These are phyloP conservation scores for Alces alces DNA, from an alignment of 2,113 vertebrate genomes.

Conservation along the genomic window DNA sequence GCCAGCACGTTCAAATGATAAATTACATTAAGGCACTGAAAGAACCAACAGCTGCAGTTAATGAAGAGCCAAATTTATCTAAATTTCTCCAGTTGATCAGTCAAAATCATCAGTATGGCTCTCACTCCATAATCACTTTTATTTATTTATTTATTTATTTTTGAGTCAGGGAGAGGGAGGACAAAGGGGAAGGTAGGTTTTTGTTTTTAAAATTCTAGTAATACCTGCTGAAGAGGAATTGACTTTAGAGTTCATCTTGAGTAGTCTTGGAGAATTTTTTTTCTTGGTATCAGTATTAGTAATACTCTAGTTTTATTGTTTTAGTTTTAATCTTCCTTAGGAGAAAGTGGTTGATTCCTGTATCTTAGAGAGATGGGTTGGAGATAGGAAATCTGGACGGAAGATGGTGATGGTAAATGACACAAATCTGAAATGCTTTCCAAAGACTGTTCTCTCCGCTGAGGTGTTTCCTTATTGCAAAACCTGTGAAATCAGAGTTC, in stretches of 20 bases:
- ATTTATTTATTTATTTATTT: not conserved
- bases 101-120: conserved; percentile 73
- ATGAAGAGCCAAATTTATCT: conserved; percentile 81
- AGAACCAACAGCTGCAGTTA: conserved; percentile 81
- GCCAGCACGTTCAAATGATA: conserved; percentile 76
- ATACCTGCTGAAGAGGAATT: not conserved
- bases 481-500: not conserved
- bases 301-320: not conserved
- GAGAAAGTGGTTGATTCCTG: not conserved
- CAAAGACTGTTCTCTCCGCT: not conserved
- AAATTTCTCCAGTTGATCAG: conserved; percentile 81
- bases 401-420: not conserved
- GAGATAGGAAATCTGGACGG: not conserved
- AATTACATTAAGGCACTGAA: conserved; percentile 75
- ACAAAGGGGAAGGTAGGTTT: not conserved
- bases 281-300: not conserved
- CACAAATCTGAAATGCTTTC: not conserved
- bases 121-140: conserved; percentile 52
- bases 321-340: not conserved
- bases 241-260: not conserved
- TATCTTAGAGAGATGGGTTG: not conserved
- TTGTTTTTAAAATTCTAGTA: not conserved
- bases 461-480: not conserved
- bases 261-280: not conserved
- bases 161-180: not conserved